phyloP scores from a whole-genome alignment of 2,888 invertebrate species.

The Spilosoma lubricipeda region DNA sequence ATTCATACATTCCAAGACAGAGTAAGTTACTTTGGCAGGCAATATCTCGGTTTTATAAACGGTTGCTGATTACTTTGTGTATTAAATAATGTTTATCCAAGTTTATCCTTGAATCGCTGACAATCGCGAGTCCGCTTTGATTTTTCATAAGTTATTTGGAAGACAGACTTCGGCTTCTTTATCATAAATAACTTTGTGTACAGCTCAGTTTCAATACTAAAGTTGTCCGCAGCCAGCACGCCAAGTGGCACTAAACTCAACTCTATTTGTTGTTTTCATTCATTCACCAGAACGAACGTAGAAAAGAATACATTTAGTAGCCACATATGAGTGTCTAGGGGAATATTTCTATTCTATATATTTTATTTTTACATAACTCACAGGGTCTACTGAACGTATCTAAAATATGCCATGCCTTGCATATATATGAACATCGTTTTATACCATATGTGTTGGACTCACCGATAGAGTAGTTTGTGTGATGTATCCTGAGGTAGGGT shows the following conservation, averaged over 20 bases:
- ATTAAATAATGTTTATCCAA: constrained; percentile 9
- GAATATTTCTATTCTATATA: neutral
- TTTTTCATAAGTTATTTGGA: constrained; percentile 2
- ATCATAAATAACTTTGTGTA: constrained; percentile 7
- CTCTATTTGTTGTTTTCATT: neutral
- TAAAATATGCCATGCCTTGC: neutral
- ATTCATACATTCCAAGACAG: too few relatives aligned
- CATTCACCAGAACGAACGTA: neutral
- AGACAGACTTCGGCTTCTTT: constrained; percentile 4
- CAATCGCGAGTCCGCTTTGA: constrained; percentile 6
- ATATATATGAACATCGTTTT: neutral
- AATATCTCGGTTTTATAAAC: neutral
- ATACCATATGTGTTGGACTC: constrained; percentile 25
- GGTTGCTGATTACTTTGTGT: constrained; percentile 6
- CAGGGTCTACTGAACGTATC: neutral
- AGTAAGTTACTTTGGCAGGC: too few relatives aligned
- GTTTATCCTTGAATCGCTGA: constrained; percentile 11
- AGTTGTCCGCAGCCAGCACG: neutral
- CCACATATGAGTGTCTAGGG: neutral
- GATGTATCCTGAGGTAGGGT: constrained; percentile 84
- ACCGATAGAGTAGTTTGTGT: constrained; percentile 82
- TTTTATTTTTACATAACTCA: neutral
- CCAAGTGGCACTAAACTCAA: neutral
- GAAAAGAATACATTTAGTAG: neutral
- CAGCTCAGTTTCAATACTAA: neutral